phyloP scores from a whole-genome alignment of 2,888 invertebrate genomes.

The Noctua comes region DNA sequence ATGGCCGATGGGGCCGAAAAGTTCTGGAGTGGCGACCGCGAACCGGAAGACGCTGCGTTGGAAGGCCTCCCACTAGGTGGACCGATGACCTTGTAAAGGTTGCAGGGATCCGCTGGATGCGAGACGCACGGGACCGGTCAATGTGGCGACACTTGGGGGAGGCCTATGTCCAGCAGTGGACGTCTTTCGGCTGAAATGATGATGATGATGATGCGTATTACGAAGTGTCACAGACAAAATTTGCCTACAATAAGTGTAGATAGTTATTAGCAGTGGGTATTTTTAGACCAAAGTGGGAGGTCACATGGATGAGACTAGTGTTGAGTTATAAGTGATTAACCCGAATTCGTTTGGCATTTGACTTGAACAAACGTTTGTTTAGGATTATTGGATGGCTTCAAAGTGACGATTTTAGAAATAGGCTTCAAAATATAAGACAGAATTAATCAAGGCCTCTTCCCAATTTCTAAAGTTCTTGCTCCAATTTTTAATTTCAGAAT shows the following conservation, averaged over 20 bases:
- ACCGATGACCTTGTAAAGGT: too few species aligned
- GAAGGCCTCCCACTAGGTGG: too few species aligned
- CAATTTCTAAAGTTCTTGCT: conserved; percentile 12
- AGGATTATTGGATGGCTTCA: conserved; percentile 11
- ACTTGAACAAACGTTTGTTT: conserved; percentile 41
- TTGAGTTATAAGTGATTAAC: conserved; percentile 75
- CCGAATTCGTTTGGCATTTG: conserved; percentile 68
- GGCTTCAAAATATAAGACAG: conserved; percentile 4
- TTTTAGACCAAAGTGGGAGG: conserved; percentile 75
- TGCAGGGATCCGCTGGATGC: too few species aligned
- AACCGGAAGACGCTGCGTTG: too few species aligned
- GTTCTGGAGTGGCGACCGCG: too few species aligned
- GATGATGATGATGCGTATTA: too few species aligned
- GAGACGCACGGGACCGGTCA: too few species aligned
- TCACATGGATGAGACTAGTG: conserved; percentile 56
- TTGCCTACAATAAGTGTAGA: conserved; percentile 70
- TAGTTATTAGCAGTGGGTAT: conserved; percentile 70
- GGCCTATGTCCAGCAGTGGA: too few species aligned
- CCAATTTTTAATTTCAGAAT: conserved; percentile 30
- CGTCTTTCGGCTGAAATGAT: too few species aligned
- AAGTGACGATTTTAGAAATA: conserved; percentile 36
- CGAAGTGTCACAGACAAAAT: conserved; percentile 65
- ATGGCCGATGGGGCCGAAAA: too few species aligned
- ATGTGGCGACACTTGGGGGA: too few species aligned
- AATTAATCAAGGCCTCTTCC: conserved; percentile 14